phyloP scores from a whole-genome alignment of 1,140 invertebrate genomes.

The Leptopilina clavipes region DNA sequence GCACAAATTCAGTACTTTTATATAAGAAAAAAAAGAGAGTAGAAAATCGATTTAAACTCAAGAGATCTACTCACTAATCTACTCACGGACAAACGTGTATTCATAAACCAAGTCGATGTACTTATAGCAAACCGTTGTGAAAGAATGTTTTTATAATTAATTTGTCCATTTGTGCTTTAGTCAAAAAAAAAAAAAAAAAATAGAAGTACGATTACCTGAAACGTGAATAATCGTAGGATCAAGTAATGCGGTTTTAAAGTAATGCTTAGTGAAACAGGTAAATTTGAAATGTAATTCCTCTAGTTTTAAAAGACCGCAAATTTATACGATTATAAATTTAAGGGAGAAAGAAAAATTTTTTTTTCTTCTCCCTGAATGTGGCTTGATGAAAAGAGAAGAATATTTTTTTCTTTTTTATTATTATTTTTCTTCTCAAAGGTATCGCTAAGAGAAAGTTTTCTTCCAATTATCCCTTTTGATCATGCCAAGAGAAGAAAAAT shows the following conservation, averaged over 20 bases:
- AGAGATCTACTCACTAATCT: slow-evolving; percentile 28
- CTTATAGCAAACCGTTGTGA: slow-evolving; percentile 8
- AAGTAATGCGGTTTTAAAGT: background rate
- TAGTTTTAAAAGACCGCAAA: background rate
- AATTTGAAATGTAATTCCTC: slow-evolving; percentile 10
- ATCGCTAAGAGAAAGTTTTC: background rate
- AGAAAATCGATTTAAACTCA: background rate
- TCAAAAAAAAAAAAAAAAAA: too few relatives aligned
- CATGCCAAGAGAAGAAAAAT: slow-evolving; percentile 1
- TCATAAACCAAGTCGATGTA: slow-evolving; percentile 10
- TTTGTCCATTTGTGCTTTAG: slow-evolving; percentile 8
- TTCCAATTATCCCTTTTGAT: slow-evolving; percentile 13
- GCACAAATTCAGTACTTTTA: slow-evolving; percentile 7
- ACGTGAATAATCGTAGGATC: background rate
- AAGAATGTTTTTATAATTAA: slow-evolving; percentile 7
- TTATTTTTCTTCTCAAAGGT: background rate
- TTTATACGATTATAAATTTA: background rate
- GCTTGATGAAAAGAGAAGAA: slow-evolving; percentile 13
- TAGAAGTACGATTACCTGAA: background rate
- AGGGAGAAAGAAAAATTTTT: background rate
- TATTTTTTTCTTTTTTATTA: background rate
- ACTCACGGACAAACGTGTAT: slow-evolving; percentile 17
- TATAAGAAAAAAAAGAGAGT: slow-evolving; percentile 4
- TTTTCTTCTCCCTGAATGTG: background rate
- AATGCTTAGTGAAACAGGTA: slow-evolving; percentile 17